These are phyloP conservation scores for Scaptomyza pallida DNA, from an alignment of 1,140 invertebrate genomes.

Conservation along the genomic window DNA sequence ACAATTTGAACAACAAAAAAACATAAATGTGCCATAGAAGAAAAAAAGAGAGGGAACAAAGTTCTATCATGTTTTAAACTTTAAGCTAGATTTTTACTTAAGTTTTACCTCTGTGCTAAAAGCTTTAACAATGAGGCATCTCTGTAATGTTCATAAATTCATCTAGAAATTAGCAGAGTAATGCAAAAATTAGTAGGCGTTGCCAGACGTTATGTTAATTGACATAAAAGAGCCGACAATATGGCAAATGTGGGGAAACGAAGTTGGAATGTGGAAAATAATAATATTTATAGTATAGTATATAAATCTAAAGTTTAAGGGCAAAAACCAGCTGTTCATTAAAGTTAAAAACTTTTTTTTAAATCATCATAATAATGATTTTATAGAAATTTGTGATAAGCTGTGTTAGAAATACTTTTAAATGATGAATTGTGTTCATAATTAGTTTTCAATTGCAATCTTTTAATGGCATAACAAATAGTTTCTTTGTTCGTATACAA, in stretches of 20 bases:
- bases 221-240: conserved; percentile 33
- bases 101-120: not conserved
- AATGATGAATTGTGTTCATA: not conserved
- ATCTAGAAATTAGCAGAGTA: conserved; percentile 31
- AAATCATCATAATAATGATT: no score
- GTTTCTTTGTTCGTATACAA: not conserved
- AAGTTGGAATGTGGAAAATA: no score
- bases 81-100: no score
- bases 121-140: conserved; percentile 1
- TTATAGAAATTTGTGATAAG: not conserved
- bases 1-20: conserved; percentile 14
- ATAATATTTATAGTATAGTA: no score
- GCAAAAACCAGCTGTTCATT: no score
- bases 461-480: not conserved
- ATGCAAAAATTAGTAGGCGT: conserved; percentile 34
- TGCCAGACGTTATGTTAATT: conserved; percentile 37
- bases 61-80: no score
- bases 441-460: not conserved
- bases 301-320: no score
- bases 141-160: conserved; percentile 17
- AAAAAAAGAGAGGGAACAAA: not conserved
- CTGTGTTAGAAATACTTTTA: not conserved
- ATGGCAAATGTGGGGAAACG: not conserved
- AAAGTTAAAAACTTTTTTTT: no score
- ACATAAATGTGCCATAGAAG: not conserved